Base-by-base conservation (phyloP, 1,140 invertebrate genomes). In the Conopomorpha cramerella region DNA sequence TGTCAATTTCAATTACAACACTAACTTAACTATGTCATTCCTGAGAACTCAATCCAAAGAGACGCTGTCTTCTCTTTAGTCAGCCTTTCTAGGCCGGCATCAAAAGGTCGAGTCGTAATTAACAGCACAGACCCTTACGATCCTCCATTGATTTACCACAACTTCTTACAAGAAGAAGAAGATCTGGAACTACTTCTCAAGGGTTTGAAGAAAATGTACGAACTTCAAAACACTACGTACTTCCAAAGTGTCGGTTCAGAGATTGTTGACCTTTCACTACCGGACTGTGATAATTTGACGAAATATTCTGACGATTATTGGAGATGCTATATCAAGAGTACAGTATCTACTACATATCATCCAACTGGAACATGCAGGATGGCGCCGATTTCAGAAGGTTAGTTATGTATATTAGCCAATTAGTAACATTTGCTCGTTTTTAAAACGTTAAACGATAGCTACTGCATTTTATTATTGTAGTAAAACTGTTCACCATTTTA, bases 1-100 rank as follows among this genome's bases (percentile, higher is more conserved):
- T 2, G 33, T 35, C 13, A 35, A 35, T 2, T 35, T 35, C 4
- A 35, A 35, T 4, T 35, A 14, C 8, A 35, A 35, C 10, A 14
- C 26, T 1, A 7, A 27, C 2, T 1, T 35, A 1, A 2, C 33
- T 1, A 16, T 15, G 11, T 12, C 15, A 1, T 35, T 23, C 12
- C 11, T 26, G 10, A 15, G 8, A 3, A 14, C 19, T 2, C 23
- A 14, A n/a, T 7, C 19, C 0, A 35, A 14, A 4, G 19, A 35
- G 15, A 35, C 16, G 2, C 7, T 35, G 0, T n/a, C n/a, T 27
- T 16, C 3, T 1, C 15, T 16, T 12, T 35, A 8, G 13, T 26
- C 2, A 10, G n/a, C 6, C 12, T 35, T 2, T n/a, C 23, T 3
- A 35, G 23, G 23, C 33, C 33, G 1, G 10, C 19, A 2, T 35